A percentile compares a stretch with the other conserved stretches of the same genome.
These are phyloP conservation scores for Oxytorus armatus DNA, from an alignment of 2,888 invertebrate species.

Conservation along the genomic window DNA sequence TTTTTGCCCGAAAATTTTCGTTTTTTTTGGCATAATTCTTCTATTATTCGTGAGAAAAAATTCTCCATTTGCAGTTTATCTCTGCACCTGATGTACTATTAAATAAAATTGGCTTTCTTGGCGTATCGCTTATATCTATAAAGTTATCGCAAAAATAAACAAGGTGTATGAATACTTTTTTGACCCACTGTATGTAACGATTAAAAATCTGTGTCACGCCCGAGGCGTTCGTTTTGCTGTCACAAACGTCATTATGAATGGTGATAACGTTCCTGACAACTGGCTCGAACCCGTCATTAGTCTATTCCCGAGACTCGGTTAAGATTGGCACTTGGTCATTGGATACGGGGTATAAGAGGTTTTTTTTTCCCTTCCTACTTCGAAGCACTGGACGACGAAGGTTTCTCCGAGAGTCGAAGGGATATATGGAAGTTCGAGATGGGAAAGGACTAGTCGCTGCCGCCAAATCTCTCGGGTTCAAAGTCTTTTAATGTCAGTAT, in stretches of 20 bases:
- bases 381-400: neutral
- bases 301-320: neutral
- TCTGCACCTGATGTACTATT: too few species aligned
- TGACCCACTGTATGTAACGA: too few species aligned
- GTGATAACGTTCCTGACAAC: constrained; percentile 7
- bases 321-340: constrained; percentile 32
- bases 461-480: constrained; percentile 60
- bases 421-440: constrained; percentile 4
- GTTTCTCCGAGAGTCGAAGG: neutral
- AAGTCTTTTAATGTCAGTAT: constrained; percentile 75
- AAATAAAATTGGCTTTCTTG: too few species aligned
- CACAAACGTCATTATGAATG: constrained; percentile 8
- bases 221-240: neutral
- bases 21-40: too few species aligned
- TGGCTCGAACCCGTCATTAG: constrained; percentile 13
- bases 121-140: too few species aligned
- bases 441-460: constrained; percentile 17
- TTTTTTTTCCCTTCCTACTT: constrained; percentile 23
- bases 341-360: constrained; percentile 6
- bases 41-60: too few species aligned
- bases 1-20: too few species aligned
- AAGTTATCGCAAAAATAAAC: too few species aligned
- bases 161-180: too few species aligned
- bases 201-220: too few species aligned
- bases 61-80: too few species aligned